Evolutionary conservation across 2,888 invertebrate species (phyloP).

Genomic region (Aphodius sticticus): DNA sequence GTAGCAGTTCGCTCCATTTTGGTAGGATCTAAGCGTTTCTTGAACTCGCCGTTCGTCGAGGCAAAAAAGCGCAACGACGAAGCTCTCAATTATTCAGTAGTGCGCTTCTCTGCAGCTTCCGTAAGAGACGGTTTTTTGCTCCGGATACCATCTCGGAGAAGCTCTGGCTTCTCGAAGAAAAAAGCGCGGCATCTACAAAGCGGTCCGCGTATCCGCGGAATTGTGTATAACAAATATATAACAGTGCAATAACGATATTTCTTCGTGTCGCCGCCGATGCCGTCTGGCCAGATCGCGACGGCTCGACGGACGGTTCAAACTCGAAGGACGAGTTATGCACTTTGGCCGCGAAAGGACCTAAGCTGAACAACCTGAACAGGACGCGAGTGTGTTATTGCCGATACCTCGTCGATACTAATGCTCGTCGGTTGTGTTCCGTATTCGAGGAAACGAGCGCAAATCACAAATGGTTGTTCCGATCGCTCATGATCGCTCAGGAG

Average conservation of each 20-base stretch:
- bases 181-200: not conserved
- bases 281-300: not conserved
- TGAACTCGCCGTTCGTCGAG: not conserved
- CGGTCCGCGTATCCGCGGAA: not conserved
- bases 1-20: not conserved
- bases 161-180: not conserved
- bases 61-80: not conserved
- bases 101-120: not conserved
- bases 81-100: constrained; percentile 4
- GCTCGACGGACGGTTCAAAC: not conserved
- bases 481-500: not conserved
- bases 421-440: not conserved
- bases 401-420: not conserved
- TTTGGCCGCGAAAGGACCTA: not conserved
- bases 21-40: not conserved
- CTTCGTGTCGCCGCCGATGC: not conserved
- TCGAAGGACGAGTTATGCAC: not conserved
- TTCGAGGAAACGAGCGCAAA: not conserved
- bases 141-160: not conserved
- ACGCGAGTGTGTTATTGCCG: not conserved
- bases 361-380: not conserved
- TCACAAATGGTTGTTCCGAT: not conserved
- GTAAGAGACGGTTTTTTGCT: not conserved
- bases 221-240: constrained; percentile 4
- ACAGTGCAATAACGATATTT: not conserved